These are phyloP conservation scores for Mesocentrotus franciscanus DNA, from an alignment of 53 echinoderm and acorn worm species.

Conservation along the genomic window DNA sequence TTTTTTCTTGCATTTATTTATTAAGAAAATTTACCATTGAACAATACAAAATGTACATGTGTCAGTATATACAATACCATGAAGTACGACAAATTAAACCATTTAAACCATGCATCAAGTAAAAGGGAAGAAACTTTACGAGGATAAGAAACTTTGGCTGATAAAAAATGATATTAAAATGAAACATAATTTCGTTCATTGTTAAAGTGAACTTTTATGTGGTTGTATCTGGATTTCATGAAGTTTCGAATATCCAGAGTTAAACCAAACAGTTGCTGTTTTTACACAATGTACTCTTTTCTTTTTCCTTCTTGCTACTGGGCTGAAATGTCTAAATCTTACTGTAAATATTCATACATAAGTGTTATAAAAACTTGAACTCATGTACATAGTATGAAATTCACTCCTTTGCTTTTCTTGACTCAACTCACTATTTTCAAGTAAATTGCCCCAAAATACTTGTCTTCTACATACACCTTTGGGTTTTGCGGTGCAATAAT, in stretches of 20 bases:
- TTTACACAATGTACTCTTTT: not conserved
- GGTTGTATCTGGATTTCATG: not conserved
- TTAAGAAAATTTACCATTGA: not conserved
- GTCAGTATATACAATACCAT: not conserved
- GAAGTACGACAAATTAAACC: not conserved
- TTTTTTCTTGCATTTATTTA: conserved; percentile 10
- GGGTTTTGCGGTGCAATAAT: conserved; percentile 61
- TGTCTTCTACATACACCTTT: not conserved
- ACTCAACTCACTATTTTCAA: conserved; percentile 60
- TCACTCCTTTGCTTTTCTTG: conserved; percentile 34
- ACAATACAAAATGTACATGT: not conserved
- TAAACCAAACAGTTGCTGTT: not conserved
- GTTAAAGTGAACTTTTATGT: not conserved
- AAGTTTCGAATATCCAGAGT: not conserved
- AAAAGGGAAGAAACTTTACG: not conserved
- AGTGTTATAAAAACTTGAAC: not conserved
- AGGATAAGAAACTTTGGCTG: not conserved
- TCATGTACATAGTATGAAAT: conserved; percentile 54
- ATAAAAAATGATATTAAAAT: not conserved
- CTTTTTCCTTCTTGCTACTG: too few species aligned
- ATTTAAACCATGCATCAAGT: not conserved
- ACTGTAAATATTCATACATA: not conserved
- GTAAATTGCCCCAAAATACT: conserved; percentile 8
- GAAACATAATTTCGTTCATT: not conserved
- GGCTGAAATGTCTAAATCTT: not conserved